Evolutionary conservation across 2,113 vertebrate species (phyloP).

Genomic region (Oryzias woworae): DNA sequence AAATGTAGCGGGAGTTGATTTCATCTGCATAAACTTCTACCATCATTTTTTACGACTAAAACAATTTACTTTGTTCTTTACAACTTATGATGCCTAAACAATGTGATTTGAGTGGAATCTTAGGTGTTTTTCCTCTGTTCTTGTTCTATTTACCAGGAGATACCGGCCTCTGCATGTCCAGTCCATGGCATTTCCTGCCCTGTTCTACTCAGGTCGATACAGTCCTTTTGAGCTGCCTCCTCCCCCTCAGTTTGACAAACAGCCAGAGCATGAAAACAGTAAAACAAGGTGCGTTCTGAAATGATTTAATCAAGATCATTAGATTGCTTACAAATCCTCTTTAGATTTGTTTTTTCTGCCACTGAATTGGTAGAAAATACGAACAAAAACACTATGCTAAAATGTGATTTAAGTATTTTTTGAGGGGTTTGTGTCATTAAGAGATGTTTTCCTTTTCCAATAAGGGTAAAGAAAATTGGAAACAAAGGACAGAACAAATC

Average conservation of each 20-base stretch:
- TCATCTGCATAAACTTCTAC: not conserved
- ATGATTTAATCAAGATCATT: not conserved
- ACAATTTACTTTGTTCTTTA: too few species aligned
- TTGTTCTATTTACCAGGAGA: conserved; percentile 69
- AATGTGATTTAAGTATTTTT: not conserved
- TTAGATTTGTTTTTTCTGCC: not conserved
- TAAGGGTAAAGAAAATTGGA: conserved; percentile 50
- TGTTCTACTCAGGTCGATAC: conserved; percentile 76
- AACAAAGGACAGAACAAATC: conserved; percentile 30
- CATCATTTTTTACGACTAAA: not conserved
- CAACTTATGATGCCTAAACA: too few species aligned
- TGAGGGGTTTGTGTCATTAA: not conserved
- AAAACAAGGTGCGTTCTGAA: conserved; percentile 55
- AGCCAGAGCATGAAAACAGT: conserved; percentile 18
- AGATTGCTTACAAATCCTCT: not conserved
- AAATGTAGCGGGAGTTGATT: not conserved
- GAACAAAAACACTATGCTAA: not conserved
- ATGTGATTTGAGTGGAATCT: too few species aligned
- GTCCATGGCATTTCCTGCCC: conserved; percentile 80
- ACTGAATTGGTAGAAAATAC: not conserved
- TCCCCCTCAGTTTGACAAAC: conserved; percentile 44
- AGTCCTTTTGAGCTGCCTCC: conserved; percentile 82
- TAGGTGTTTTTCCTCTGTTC: not conserved
- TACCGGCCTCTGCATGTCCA: conserved; percentile 84
- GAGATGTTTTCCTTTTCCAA: not conserved